phyloP scores from a whole-genome alignment of 2,888 invertebrate genomes.

The Chrysotoxum bicinctum region DNA sequence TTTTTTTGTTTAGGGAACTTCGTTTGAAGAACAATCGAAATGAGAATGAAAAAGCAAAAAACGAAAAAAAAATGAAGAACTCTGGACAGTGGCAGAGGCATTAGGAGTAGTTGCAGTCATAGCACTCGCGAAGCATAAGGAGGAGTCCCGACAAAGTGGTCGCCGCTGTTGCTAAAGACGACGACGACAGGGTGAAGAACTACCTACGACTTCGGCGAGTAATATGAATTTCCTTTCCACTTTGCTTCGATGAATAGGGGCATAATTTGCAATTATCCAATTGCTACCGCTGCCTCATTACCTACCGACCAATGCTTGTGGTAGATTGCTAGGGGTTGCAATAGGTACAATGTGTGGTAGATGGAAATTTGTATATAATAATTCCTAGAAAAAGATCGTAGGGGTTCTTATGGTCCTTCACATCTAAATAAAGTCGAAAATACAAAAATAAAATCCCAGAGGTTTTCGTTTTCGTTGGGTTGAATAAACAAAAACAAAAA shows the following conservation, averaged over 20 bases:
- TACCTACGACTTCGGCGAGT: not conserved
- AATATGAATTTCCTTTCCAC: slow-evolving; percentile 4
- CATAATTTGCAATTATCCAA: slow-evolving; percentile 68
- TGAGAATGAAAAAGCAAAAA: slow-evolving; percentile 22
- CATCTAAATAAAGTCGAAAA: slow-evolving; percentile 22
- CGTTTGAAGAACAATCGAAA: slow-evolving; percentile 36
- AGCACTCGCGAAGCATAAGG: not conserved
- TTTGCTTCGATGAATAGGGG: slow-evolving; percentile 61
- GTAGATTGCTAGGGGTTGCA: slow-evolving; percentile 42
- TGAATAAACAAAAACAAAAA: slow-evolving; percentile 32
- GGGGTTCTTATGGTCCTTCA: not conserved
- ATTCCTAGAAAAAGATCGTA: slow-evolving; percentile 6
- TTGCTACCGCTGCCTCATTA: slow-evolving; percentile 35
- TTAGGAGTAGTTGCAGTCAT: not conserved
- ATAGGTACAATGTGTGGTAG: not conserved
- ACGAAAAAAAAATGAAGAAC: slow-evolving; percentile 10
- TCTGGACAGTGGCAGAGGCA: slow-evolving; percentile 47
- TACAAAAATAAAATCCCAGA: slow-evolving; percentile 11
- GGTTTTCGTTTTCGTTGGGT: slow-evolving; percentile 26
- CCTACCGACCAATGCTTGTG: not conserved
- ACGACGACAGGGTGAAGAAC: no score
- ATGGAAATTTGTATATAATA: not conserved
- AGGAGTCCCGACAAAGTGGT: slow-evolving; percentile 51
- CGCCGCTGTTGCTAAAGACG: slow-evolving; percentile 22
- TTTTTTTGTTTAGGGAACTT: slow-evolving; percentile 37